These are phyloP conservation scores for Mnemiopsis leidyi DNA, from an alignment of 37 sponge, comb jelly and placozoan species.

Conservation along the genomic window DNA sequence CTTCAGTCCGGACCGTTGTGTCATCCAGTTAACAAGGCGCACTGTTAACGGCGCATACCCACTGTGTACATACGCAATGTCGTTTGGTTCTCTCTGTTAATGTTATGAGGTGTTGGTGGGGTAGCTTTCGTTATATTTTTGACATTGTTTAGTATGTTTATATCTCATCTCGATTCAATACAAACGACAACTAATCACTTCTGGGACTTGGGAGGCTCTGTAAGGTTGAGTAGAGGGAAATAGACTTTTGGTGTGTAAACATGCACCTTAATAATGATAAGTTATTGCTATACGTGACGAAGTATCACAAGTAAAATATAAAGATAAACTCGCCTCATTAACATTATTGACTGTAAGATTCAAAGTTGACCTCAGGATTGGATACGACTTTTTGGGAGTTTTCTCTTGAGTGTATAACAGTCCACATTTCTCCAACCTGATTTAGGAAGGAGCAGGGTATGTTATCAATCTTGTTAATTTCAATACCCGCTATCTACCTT, in stretches of 20 bases:
- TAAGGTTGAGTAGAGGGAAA: too few species aligned
- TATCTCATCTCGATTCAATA: too few species aligned
- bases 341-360: slow-evolving; percentile 69
- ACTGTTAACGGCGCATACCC: slow-evolving; percentile 98
- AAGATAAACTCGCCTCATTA: slow-evolving; percentile 72
- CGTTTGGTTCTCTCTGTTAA: slow-evolving; percentile 72
- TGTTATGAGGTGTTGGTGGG: too few species aligned
- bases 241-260: too few species aligned
- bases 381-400: slow-evolving; percentile 67
- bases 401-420: slow-evolving; percentile 77
- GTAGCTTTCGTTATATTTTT: too few species aligned
- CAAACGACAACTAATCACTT: too few species aligned
- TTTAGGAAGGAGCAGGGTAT: neutral
- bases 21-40: slow-evolving; percentile 75
- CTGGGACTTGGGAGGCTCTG: too few species aligned
- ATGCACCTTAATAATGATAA: too few species aligned
- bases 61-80: slow-evolving; percentile 86
- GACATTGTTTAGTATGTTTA: too few species aligned
- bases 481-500: neutral
- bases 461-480: neutral
- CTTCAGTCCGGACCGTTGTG: slow-evolving; percentile 14
- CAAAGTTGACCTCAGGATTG: slow-evolving; percentile 70
- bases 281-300: too few species aligned
- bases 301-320: neutral
- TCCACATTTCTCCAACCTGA: slow-evolving; percentile 82